A percentile compares a stretch with the other conserved stretches of the same genome.
phyloP scores from a whole-genome alignment of 2,888 invertebrate species.

The Drosophila flavopinicola region DNA sequence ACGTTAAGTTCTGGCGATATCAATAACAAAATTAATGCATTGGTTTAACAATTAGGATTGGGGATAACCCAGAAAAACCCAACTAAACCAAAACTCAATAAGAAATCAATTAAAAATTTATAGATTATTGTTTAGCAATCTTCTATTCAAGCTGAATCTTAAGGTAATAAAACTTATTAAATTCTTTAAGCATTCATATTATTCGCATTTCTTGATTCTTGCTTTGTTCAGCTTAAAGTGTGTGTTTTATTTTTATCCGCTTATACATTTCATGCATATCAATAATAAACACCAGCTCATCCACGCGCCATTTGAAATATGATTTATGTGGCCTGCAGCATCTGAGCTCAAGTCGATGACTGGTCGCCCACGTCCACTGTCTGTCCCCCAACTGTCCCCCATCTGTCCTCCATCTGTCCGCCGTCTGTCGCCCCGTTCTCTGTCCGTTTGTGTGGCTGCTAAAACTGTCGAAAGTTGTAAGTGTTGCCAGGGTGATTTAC shows the following conservation, averaged over 20 bases:
- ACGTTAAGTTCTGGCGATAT: too few relatives aligned
- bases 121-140: too few relatives aligned
- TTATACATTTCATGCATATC: constrained; percentile 59
- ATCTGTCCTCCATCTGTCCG: neutral
- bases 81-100: too few relatives aligned
- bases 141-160: too few relatives aligned
- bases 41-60: too few relatives aligned
- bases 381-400: neutral
- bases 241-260: constrained; percentile 16
- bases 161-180: neutral
- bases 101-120: too few relatives aligned
- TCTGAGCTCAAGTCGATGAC: constrained; percentile 30
- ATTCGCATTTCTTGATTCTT: constrained; percentile 6
- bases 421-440: neutral
- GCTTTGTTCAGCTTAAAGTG: constrained; percentile 44
- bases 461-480: constrained; percentile 81
- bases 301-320: constrained; percentile 69
- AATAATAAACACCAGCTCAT: constrained; percentile 52
- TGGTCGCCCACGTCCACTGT: too few relatives aligned
- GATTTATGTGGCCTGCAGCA: constrained; percentile 71
- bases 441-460: constrained; percentile 44
- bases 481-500: constrained; percentile 71
- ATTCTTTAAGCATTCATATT: neutral
- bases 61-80: too few relatives aligned
- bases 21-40: too few relatives aligned